Evolutionary conservation across 2,797 vertebrate species (phyloP), one percentile per base, ranked within the genome.

Genomic region (Myotis planiceps): DNA sequence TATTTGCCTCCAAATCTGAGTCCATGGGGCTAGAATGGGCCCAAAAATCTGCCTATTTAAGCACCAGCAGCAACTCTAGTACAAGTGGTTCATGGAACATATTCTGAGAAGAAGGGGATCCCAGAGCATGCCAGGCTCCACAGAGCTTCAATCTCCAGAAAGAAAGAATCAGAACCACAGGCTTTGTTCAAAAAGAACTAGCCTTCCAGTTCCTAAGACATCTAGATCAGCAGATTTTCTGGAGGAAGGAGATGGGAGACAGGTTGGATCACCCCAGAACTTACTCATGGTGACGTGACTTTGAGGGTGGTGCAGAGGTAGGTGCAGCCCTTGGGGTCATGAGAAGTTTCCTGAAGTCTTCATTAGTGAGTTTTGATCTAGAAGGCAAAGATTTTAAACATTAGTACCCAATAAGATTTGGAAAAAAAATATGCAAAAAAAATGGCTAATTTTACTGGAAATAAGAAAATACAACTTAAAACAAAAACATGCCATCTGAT

Each of bases 281-380:
- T 99, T 98, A 99, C 99, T 99, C 99, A 99, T 99, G 99, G 86
- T 99, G 99, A 91, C 99, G 99, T 97, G 99, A 99, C 91, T 99
- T 99, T 47, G 99, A 99, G 0, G 99, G 99, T 53, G 99, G 99
- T 23, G 99, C 98, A 29, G 99, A 99, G n/a, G 98, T 97, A 5
- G 99, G 99, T 0, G 99, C 97, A 83, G 99, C 98, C 96, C 99
- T 98, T 0, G 99, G 99, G 63, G 99, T 99, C 99, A 99, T 99
- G 37, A 99, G 99, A 95, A 99, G 98, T 97, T 99, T 99, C 96
- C 99, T 99, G 97, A 99, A 99, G 98, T 99, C 99, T 98, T 99
- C 99, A 97, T 99, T 99, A 94, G 99, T 99, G 97, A 99, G 99
- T 98, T 99, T 99, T 96, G 99, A 99, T 94, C 99, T 99, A 75